phyloP scores from a whole-genome alignment of 2,888 invertebrate species.

The Cosmorhoe ocellata region DNA sequence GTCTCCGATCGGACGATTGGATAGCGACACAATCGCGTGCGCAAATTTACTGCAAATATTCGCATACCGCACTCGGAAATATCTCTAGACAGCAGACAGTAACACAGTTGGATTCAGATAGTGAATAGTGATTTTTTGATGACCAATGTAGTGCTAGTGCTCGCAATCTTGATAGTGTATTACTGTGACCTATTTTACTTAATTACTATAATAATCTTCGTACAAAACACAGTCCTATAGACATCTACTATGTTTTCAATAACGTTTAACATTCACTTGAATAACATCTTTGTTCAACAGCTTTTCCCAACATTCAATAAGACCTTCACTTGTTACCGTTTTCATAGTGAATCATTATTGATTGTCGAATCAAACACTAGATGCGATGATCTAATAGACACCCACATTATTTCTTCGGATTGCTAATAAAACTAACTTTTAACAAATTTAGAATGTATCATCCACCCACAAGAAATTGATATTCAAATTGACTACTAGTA shows the following conservation, averaged over 20 bases:
- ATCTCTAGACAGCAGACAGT: neutral
- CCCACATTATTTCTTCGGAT: constrained; percentile 48
- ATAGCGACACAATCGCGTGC: constrained; percentile 51
- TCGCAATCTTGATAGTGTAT: neutral
- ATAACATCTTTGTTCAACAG: constrained; percentile 9
- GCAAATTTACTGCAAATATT: constrained; percentile 50
- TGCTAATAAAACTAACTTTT: constrained; percentile 22
- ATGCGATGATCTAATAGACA: constrained; percentile 65
- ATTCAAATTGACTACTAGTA: neutral
- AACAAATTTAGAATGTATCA: constrained; percentile 3
- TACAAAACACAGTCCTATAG: neutral
- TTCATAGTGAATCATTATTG: constrained; percentile 37
- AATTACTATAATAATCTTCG: constrained; percentile 8
- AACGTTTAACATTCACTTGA: constrained; percentile 1
- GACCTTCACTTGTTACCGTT: constrained; percentile 9
- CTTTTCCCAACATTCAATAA: constrained; percentile 2
- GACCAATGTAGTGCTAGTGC: constrained; percentile 2
- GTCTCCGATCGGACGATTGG: constrained; percentile 63
- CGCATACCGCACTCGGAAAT: neutral
- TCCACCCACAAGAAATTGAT: constrained; percentile 4
- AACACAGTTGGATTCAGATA: neutral
- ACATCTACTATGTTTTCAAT: neutral
- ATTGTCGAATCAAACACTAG: constrained; percentile 34
- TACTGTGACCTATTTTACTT: constrained; percentile 8
- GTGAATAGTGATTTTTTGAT: constrained; percentile 1